phyloP scores from a whole-genome alignment of 2,797 vertebrate species.

The Carduelis carduelis region DNA sequence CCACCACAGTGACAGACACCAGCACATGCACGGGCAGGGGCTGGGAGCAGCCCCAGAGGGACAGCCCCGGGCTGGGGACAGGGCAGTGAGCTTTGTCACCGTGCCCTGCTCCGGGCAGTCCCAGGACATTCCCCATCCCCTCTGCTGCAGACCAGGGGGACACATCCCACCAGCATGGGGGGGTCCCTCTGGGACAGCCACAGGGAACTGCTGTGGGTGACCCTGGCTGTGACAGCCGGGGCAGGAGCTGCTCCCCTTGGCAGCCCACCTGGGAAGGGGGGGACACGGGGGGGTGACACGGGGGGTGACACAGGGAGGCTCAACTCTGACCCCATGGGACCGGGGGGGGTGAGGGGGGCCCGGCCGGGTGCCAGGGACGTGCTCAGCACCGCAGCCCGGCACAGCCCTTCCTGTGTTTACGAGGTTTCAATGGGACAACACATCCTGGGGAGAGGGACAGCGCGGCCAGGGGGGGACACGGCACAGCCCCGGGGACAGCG shows the following conservation, averaged over 20 bases:
- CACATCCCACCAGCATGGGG: accelerated
- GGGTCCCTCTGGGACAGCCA: neutral
- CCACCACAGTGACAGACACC: neutral
- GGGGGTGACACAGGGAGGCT: no score
- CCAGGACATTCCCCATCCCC: neutral
- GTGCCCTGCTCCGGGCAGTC: neutral
- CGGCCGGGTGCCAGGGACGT: neutral
- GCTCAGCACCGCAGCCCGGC: neutral
- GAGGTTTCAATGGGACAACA: neutral
- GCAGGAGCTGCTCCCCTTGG: neutral
- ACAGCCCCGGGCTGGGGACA: accelerated
- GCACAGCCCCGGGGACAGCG: neutral
- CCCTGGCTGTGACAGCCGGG: accelerated
- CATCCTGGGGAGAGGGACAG: neutral
- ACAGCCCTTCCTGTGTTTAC: constrained; percentile 42
- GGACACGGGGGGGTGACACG: neutral
- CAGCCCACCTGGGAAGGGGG: neutral
- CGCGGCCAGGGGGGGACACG: accelerated
- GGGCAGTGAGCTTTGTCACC: neutral
- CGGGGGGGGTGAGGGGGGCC: accelerated
- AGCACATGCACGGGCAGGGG: accelerated
- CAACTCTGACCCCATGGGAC: neutral
- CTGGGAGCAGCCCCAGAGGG: accelerated
- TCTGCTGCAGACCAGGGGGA: neutral
- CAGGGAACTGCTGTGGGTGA: accelerated